Percentiles rank a stretch among this genome's conserved stretches.
Conservation (phyloP, 2,888 invertebrate species). For the Trichopoda pennipes region DNA sequence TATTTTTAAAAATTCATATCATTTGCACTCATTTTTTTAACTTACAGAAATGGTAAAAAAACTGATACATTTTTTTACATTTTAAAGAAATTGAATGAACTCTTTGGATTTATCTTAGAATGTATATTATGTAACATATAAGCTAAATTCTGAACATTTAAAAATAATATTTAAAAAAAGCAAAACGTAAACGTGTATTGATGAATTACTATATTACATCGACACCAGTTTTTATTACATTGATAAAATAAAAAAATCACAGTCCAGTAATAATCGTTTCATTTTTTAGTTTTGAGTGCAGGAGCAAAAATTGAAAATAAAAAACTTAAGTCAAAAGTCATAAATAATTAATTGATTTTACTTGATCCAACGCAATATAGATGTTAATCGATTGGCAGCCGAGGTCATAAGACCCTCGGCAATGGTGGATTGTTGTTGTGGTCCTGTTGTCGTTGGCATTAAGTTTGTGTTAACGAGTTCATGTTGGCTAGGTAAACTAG, state of each 20-base stretch:
- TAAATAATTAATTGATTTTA: constrained; percentile 64
- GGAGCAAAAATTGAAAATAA: constrained; percentile 9
- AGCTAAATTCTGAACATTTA: not conserved
- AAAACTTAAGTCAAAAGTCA: constrained; percentile 10
- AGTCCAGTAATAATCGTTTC: constrained; percentile 61
- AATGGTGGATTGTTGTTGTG: constrained; percentile 82
- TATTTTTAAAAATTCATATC: constrained; percentile 43
- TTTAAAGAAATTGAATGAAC: not conserved
- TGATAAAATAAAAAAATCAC: constrained; percentile 62
- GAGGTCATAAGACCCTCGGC: constrained; percentile 90
- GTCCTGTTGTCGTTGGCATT: constrained; percentile 73
- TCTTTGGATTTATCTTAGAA: not conserved
- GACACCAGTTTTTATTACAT: constrained; percentile 31
- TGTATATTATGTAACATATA: not conserved
- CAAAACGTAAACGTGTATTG: not conserved
- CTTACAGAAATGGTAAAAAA: constrained; percentile 6
- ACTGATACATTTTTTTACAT: not conserved
- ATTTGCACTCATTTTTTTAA: constrained; percentile 16
- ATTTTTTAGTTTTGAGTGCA: constrained; percentile 30
- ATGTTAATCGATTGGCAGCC: constrained; percentile 90
- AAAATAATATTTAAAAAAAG: not conserved
- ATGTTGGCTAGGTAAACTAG: constrained; percentile 74
- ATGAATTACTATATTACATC: constrained; percentile 50
- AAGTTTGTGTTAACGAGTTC: constrained; percentile 74
- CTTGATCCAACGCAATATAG: constrained; percentile 86